Percentiles rank a stretch among this genome's conserved stretches.
These are phyloP conservation scores for Tinamus guttatus DNA, from an alignment of 2,113 vertebrate genomes.

Conservation along the genomic window DNA sequence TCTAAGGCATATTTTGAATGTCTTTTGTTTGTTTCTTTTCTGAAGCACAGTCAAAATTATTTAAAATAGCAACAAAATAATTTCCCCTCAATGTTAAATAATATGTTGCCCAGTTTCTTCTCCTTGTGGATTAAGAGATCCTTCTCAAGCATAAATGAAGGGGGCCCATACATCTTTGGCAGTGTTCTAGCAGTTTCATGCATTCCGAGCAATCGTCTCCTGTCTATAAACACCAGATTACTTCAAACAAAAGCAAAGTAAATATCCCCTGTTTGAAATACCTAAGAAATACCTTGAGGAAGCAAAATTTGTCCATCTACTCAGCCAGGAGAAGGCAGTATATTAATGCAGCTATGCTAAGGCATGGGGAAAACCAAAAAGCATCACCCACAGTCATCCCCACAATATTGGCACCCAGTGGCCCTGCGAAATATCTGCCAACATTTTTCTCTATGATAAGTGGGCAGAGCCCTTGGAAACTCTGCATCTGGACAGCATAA, in stretches of 20 bases:
- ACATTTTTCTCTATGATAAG: neutral
- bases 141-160: neutral
- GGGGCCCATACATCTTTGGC: neutral
- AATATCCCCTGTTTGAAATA: neutral
- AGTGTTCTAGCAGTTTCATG: neutral
- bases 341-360: neutral
- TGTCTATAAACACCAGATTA: neutral
- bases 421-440: neutral
- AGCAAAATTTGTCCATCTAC: neutral
- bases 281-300: neutral
- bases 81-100: neutral
- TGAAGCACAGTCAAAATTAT: neutral
- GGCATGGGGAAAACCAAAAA: rapidly evolving
- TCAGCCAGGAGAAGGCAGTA: neutral
- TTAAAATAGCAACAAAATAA: neutral
- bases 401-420: neutral
- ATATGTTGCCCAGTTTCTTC: neutral
- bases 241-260: neutral
- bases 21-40: neutral
- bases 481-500: neutral
- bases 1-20: neutral
- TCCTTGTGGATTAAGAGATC: neutral
- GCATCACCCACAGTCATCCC: neutral
- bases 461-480: neutral
- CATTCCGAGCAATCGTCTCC: neutral